phyloP scores from a whole-genome alignment of 2,113 vertebrate species.

The Chloroceryle aenea region DNA sequence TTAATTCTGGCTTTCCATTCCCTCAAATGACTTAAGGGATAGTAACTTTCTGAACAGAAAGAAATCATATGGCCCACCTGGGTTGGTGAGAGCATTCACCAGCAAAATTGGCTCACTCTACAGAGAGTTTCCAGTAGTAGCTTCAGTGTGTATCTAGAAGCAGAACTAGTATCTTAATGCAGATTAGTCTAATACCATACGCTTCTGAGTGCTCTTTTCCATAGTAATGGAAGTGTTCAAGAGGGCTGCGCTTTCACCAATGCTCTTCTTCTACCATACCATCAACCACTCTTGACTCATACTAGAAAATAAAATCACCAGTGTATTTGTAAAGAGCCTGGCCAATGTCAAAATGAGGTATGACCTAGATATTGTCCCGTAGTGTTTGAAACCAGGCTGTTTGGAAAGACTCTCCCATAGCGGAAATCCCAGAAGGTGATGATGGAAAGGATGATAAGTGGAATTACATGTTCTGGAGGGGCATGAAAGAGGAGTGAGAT shows the following conservation, averaged over 20 bases:
- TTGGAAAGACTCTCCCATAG: not conserved
- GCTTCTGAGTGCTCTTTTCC: not conserved
- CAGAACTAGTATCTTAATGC: not conserved
- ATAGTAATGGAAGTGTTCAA: not conserved
- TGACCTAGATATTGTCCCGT: not conserved
- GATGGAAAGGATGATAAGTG: slow-evolving; percentile 56
- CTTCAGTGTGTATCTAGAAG: not conserved
- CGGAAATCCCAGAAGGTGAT: slow-evolving; percentile 18
- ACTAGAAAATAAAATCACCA: not conserved
- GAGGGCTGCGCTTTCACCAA: not conserved
- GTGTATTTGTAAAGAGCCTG: not conserved
- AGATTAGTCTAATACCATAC: not conserved
- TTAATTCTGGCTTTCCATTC: slow-evolving; percentile 60
- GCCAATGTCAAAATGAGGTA: not conserved
- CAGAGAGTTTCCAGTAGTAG: not conserved
- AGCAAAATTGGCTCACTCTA: not conserved
- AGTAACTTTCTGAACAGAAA: slow-evolving; percentile 44
- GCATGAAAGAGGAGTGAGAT: slow-evolving; percentile 18
- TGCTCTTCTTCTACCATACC: not conserved
- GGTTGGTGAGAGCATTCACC: slow-evolving; percentile 21
- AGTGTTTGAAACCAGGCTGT: not conserved
- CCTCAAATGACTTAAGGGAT: slow-evolving; percentile 53
- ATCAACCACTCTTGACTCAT: not conserved
- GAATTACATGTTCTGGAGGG: slow-evolving; percentile 1
- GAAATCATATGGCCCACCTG: slow-evolving; percentile 38